Conservation (phyloP, 2,113 vertebrate species). For the Spheniscus mendiculus region DNA sequence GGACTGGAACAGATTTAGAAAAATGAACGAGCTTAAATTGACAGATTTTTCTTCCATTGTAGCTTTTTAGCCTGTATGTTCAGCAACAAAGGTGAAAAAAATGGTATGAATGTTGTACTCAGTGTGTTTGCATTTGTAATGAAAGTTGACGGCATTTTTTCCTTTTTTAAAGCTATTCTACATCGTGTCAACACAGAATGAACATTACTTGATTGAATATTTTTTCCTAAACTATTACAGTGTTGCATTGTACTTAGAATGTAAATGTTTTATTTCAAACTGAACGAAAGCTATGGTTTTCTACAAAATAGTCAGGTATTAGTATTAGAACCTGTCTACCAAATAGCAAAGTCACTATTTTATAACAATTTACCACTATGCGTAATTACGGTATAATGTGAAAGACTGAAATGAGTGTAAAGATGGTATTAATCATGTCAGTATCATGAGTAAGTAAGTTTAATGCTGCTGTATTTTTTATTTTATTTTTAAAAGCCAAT, state of each 20-base stretch:
- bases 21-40: conserved; percentile 31
- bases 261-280: conserved; percentile 67
- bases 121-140: conserved; percentile 70
- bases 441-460: conserved; percentile 79
- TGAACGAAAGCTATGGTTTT: conserved; percentile 67
- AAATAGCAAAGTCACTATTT: conserved; percentile 76
- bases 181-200: conserved; percentile 56
- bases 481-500: conserved; percentile 78
- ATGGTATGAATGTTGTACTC: conserved; percentile 69
- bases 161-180: conserved; percentile 64
- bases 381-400: conserved; percentile 79
- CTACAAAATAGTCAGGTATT: conserved; percentile 69
- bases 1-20: conserved; percentile 20
- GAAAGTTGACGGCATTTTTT: conserved; percentile 57
- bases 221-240: conserved; percentile 66
- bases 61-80: conserved; percentile 73
- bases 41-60: conserved; percentile 48
- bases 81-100: conserved; percentile 56
- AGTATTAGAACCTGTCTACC: conserved; percentile 72
- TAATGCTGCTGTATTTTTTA: conserved; percentile 85
- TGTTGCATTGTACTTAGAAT: conserved; percentile 69
- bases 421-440: conserved; percentile 77
- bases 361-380: conserved; percentile 73
- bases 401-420: conserved; percentile 74
- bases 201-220: conserved; percentile 52